Evolutionary conservation across 2,797 vertebrate genomes (phyloP).

Genomic region (Pantherophis alleghaniensis): DNA sequence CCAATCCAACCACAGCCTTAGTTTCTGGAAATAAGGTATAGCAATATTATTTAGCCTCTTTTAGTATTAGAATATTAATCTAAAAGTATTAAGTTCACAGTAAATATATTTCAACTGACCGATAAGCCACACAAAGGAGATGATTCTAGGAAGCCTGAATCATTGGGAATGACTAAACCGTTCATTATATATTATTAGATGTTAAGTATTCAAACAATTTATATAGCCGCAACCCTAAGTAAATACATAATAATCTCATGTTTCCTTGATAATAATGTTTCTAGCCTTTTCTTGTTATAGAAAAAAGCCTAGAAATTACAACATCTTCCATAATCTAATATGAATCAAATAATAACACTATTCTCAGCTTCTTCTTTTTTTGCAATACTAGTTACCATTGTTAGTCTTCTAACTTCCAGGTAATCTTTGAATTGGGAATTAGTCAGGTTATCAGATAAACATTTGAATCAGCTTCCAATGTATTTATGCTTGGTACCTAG

Average conservation of each 20-base stretch:
- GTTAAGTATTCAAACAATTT: not conserved
- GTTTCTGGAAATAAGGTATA: not conserved
- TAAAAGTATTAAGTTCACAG: not conserved
- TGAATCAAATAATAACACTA: not conserved
- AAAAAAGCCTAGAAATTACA: not conserved
- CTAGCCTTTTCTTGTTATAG: not conserved
- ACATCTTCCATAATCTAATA: not conserved
- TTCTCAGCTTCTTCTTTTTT: not conserved
- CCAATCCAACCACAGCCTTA: not conserved
- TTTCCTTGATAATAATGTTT: not conserved
- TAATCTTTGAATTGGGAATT: not conserved
- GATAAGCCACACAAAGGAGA: not conserved
- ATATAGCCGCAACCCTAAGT: not conserved
- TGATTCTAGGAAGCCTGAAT: not conserved
- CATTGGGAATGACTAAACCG: not conserved
- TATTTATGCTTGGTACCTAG: not conserved
- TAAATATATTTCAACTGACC: not conserved
- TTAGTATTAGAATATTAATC: not conserved
- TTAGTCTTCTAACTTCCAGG: not conserved
- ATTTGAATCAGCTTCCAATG: not conserved
- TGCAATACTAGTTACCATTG: not conserved
- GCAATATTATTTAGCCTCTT: not conserved
- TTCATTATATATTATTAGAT: not conserved
- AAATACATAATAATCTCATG: not conserved
- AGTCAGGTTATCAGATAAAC: not conserved